Evolutionary conservation across 1,140 invertebrate species (phyloP), one percentile per base, ranked within the genome.

Genomic region (Belonocnema kinseyi): DNA sequence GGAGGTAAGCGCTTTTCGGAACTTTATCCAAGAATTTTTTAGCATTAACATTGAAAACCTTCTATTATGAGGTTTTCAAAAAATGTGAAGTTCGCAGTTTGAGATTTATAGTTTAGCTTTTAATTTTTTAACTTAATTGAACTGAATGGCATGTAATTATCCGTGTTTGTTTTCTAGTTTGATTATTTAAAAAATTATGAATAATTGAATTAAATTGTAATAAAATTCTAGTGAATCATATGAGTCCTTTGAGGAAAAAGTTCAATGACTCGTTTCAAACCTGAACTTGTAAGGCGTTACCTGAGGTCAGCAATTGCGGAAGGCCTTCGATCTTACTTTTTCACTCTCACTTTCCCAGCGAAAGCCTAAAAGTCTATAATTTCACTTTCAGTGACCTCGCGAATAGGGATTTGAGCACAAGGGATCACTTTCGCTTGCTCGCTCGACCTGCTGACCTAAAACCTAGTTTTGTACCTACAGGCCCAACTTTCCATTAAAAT

Each of bases 301-400:
- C 13, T 10, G 46, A 66, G 61, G n/a, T 66, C 61, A 66, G 61
- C n/a, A 46, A 17, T 66, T 21, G 33, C 40, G 14, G n/a, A 40
- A 40, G 26, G 13, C 33, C 40, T 40, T n/a, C 26, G n/a, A 33
- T 66, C 61, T 40, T n/a, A 40, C 21, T 40, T 33, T 11, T 46
- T 75, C 80, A 77, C 81, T 81, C n/a, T 82, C 75, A 75, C 74
- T 81, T 74, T 83, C 75, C 0, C 26, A 40, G 78, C 17, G 74
- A 72, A 78, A 72, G 73, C 74, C 58, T 73, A 80, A 78, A 56
- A 46, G 50, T 76, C 74, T 77, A 76, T 17, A 72, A 33, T 80
- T 74, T 82, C 78, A 61, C 78, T 82, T 78, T 80, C 78, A 72
- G 72, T 74, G 54, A 56, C 21, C 66, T 79, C 77, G 71, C 72